Evolutionary conservation across 1,140 invertebrate genomes (phyloP).

Genomic region (Drosophila insularis): DNA sequence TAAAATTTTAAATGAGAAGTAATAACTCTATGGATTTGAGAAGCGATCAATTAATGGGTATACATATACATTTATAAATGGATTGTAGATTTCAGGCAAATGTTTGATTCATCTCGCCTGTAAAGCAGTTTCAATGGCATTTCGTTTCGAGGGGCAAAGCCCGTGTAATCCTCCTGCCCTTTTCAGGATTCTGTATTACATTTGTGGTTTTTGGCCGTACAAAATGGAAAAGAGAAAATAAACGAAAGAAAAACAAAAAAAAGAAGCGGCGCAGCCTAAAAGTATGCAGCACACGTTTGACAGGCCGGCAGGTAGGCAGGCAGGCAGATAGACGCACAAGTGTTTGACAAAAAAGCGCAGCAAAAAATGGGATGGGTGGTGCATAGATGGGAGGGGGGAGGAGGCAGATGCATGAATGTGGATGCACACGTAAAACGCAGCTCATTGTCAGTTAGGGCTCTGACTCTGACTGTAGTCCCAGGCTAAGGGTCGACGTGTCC

Average conservation of each 20-base stretch:
- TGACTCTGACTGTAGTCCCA: constrained; percentile 6
- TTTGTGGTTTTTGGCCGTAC: constrained; percentile 34
- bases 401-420: constrained; percentile 37
- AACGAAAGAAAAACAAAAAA: constrained; percentile 15
- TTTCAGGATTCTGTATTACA: constrained; percentile 53
- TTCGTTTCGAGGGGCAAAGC: constrained; percentile 11
- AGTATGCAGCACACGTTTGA: constrained; percentile 75
- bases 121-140: neutral
- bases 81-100: no score
- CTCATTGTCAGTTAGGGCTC: constrained; percentile 58
- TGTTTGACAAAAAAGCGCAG: constrained; percentile 70
- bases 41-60: no score
- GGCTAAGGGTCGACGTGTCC: neutral
- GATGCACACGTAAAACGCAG: constrained; percentile 72
- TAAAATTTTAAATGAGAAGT: no score
- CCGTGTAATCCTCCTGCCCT: constrained; percentile 39
- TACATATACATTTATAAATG: no score
- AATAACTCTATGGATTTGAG: no score
- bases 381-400: neutral
- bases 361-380: neutral
- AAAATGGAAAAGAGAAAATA: neutral
- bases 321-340: constrained; percentile 17
- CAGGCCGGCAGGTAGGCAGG: constrained; percentile 44
- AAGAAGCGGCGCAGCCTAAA: constrained; percentile 39
- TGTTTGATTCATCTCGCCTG: neutral